phyloP scores from a whole-genome alignment of 2,113 vertebrate genomes.

The Pionites leucogaster region DNA sequence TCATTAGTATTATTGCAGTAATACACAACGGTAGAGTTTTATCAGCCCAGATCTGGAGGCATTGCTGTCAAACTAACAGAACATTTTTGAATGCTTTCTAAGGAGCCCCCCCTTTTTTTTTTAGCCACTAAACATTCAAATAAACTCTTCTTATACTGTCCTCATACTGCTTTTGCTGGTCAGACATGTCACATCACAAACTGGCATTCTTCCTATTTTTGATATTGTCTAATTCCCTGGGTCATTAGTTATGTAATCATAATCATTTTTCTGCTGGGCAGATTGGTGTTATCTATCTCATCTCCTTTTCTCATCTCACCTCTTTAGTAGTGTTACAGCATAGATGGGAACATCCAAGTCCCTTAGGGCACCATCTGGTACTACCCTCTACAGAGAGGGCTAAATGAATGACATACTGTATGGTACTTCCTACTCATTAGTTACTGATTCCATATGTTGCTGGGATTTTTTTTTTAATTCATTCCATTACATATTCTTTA shows the following conservation, averaged over 20 bases:
- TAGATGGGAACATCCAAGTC: constrained; percentile 61
- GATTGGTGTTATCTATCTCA: constrained; percentile 59
- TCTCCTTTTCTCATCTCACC: constrained; percentile 54
- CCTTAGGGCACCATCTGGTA: constrained; percentile 74
- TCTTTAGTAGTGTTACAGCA: constrained; percentile 54
- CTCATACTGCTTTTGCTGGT: constrained; percentile 11
- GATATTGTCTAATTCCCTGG: constrained; percentile 73
- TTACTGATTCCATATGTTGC: constrained; percentile 13
- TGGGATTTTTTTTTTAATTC: background rate
- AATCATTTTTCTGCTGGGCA: constrained; percentile 74
- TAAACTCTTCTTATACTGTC: background rate
- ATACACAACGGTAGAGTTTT: background rate
- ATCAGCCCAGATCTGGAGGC: background rate
- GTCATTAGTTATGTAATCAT: constrained; percentile 76
- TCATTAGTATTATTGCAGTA: background rate
- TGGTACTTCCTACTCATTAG: constrained; percentile 52
- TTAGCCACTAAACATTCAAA: background rate
- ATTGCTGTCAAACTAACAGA: background rate
- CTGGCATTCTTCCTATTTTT: constrained; percentile 52
- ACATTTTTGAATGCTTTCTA: background rate
- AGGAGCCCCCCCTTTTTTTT: background rate
- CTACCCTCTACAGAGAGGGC: constrained; percentile 48
- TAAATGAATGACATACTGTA: constrained; percentile 64
- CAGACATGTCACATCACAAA: constrained; percentile 33
- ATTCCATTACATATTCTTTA: background rate